Evolutionary conservation across 1,140 invertebrate species (phyloP), one percentile per base, ranked within the genome.

Genomic region (Gyrodactylus bullatarudis): DNA sequence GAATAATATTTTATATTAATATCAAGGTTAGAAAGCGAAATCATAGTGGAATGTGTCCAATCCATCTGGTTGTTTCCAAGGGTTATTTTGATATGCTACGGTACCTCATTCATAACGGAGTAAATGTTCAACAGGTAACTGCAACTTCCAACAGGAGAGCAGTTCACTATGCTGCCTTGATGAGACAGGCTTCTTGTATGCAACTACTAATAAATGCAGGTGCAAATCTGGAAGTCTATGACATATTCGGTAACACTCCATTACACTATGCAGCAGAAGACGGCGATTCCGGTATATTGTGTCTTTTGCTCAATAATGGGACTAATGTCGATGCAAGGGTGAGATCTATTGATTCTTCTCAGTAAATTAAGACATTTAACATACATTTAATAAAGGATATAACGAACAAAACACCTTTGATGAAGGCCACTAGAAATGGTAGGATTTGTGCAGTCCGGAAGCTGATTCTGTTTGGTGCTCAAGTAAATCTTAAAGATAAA

Each of bases 401-500:
- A 69, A 81, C 79, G 23, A 78, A 77, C 19, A 81, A 81, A 73
- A 81, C 79, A 20, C 79, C 79, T 0, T 76, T 81, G 26, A 81
- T 81, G 79, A 81, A 81, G 74, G 79, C 79, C 0, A 79, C 80
- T 0, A 75, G 79, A 20, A 81, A 79, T 75, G 79, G 78, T 69
- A 79, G 80, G 75, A 78, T 79, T 1, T 68, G 68, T 68, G 79
- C 78, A 0, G 78, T 80, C 2, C 72, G 79, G 8, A 75, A 78
- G 16, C 74, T 81, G 20, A 71, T 80, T 0, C 75, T 77, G n/a
- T 79, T 77, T 20, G 77, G 77, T 25, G 78, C 78, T 73, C 77
- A 92, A 81, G 82, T 95, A 34, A 95, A 95, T 78, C 87, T 95
- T 68, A 87, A 89, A 22, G 91, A 95, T 79, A 92, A 94, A 82